These are phyloP conservation scores for Clamator glandarius DNA, from an alignment of 2,797 vertebrate species.

Conservation along the genomic window DNA sequence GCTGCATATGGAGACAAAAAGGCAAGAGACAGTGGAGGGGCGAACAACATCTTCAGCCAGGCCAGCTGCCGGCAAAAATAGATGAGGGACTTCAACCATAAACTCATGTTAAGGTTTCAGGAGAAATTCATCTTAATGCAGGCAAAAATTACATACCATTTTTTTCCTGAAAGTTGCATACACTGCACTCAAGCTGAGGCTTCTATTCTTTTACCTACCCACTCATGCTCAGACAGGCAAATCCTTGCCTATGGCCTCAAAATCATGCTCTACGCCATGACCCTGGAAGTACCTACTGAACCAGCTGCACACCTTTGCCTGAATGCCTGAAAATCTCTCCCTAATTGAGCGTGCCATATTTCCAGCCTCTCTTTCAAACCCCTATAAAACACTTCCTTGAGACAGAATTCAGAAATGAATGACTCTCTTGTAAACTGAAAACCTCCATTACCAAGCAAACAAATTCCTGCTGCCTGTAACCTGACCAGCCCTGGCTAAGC, in stretches of 20 bases:
- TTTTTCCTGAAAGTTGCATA: not conserved
- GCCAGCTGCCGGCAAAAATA: not conserved
- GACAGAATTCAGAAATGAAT: not conserved
- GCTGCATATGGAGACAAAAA: not conserved
- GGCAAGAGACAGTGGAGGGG: not conserved
- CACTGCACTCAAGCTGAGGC: not conserved
- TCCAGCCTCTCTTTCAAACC: not conserved
- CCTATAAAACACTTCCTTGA: not conserved
- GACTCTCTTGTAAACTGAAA: not conserved
- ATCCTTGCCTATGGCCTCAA: not conserved
- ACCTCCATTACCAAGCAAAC: not conserved
- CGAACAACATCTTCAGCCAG: fast-evolving
- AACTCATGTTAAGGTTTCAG: not conserved
- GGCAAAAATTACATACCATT: not conserved
- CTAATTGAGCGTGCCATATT: not conserved
- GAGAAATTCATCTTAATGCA: not conserved
- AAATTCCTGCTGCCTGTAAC: not conserved
- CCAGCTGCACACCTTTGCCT: not conserved
- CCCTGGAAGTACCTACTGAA: not conserved
- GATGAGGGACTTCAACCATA: not conserved
- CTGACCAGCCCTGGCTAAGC: not conserved
- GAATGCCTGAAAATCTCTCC: not conserved
- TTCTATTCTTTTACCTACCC: not conserved
- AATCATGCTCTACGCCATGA: not conserved
- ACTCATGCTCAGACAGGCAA: not conserved